phyloP scores from a whole-genome alignment of 2,888 invertebrate genomes.

The Ceratothoa steindachneri region DNA sequence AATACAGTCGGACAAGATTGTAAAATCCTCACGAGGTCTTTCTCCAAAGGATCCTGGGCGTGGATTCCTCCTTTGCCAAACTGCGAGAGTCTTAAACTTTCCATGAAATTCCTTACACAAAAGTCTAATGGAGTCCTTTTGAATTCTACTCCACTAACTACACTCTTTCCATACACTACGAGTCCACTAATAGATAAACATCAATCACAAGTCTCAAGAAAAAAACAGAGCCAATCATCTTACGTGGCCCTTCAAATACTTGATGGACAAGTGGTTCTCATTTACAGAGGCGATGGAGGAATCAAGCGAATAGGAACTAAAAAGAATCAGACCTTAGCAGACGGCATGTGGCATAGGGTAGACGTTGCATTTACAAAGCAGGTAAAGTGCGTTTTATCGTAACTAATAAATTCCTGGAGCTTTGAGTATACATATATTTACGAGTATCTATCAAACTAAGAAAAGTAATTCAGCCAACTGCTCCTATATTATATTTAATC shows the following conservation, averaged over 20 bases:
- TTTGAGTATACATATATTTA: no score
- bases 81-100: slow-evolving; percentile 26
- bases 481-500: no score
- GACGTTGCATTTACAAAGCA: not conserved
- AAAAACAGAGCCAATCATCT: not conserved
- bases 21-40: slow-evolving; percentile 29
- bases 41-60: slow-evolving; percentile 31
- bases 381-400: slow-evolving; percentile 7
- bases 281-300: not conserved
- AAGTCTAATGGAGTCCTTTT: slow-evolving; percentile 29
- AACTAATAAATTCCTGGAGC: no score
- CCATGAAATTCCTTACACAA: slow-evolving; percentile 36
- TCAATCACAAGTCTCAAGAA: not conserved
- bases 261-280: slow-evolving; percentile 1
- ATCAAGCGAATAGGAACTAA: not conserved
- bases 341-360: slow-evolving; percentile 11
- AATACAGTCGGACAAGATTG: slow-evolving; percentile 28
- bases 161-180: not conserved
- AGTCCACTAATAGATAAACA: not conserved
- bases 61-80: slow-evolving; percentile 34
- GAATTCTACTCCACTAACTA: slow-evolving; percentile 27
- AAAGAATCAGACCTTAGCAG: not conserved
- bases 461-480: no score
- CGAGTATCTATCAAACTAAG: no score
- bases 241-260: slow-evolving; percentile 10